phyloP scores from a whole-genome alignment of 2,113 vertebrate species.

The Scolopax mira region DNA sequence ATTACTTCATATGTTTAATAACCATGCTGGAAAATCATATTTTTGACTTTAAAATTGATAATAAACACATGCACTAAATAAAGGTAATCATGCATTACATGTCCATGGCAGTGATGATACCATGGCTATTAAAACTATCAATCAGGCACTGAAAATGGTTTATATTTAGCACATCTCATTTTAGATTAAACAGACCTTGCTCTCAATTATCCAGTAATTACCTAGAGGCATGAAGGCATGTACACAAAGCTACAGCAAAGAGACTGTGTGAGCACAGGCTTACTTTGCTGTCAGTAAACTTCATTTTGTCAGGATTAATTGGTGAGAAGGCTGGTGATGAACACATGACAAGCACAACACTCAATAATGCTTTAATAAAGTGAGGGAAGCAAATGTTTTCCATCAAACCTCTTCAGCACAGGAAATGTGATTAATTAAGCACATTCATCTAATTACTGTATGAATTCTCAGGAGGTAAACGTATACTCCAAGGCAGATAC shows the following conservation, averaged over 20 bases:
- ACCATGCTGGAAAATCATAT: background rate
- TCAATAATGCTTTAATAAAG: conserved; percentile 56
- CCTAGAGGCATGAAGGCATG: conserved; percentile 63
- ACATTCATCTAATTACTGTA: conserved; percentile 55
- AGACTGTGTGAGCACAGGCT: background rate
- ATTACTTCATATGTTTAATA: conserved; percentile 27
- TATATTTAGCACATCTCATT: conserved; percentile 68
- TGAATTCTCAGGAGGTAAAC: conserved; percentile 47
- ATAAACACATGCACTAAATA: conserved; percentile 23
- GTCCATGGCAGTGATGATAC: background rate
- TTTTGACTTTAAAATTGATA: conserved; percentile 37
- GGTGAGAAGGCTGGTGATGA: conserved; percentile 56
- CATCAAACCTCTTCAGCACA: conserved; percentile 64
- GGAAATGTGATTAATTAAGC: conserved; percentile 69
- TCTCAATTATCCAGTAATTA: conserved; percentile 70
- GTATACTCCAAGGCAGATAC: conserved; percentile 24
- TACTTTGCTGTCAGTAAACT: conserved; percentile 63
- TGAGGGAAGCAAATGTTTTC: conserved; percentile 59
- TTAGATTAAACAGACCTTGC: conserved; percentile 71
- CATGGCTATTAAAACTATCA: conserved; percentile 45
- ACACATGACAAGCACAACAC: conserved; percentile 37
- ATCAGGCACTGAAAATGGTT: conserved; percentile 50
- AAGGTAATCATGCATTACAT: conserved; percentile 14
- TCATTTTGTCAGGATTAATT: conserved; percentile 70
- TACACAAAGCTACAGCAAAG: conserved; percentile 54